Percentiles rank a stretch among this genome's conserved stretches.
Evolutionary conservation across 2,888 invertebrate species (phyloP).

Genomic region (Ecliptopera silaceata): DNA sequence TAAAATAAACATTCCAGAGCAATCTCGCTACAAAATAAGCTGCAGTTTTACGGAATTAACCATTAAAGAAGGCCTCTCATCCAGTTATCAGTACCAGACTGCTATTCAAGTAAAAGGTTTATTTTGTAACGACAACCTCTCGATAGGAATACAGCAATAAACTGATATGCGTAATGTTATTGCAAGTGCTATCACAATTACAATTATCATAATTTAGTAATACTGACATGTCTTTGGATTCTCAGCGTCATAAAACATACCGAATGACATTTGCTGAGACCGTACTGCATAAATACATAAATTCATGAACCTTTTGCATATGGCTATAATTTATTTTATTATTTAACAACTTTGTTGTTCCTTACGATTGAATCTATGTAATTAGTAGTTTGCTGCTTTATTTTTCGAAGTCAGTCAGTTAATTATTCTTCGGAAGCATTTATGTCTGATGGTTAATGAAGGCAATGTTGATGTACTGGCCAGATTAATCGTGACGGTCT

Average conservation of each 20-base stretch:
- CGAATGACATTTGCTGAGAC: constrained; percentile 18
- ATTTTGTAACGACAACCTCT: constrained; percentile 35
- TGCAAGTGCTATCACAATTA: constrained; percentile 26
- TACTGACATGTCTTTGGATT: constrained; percentile 19
- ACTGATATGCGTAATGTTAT: constrained; percentile 28
- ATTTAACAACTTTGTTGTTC: constrained; percentile 1
- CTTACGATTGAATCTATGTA: not conserved
- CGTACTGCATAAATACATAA: constrained; percentile 18
- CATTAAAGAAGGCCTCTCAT: constrained; percentile 42
- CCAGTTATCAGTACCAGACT: constrained; percentile 30
- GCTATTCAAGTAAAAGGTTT: constrained; percentile 30
- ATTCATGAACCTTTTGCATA: constrained; percentile 17
- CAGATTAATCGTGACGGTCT: constrained; percentile 72
- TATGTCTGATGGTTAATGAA: constrained; percentile 35
- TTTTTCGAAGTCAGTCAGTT: constrained; percentile 21
- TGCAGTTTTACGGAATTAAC: constrained; percentile 41
- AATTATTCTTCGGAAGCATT: constrained; percentile 32
- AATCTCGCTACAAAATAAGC: constrained; percentile 44
- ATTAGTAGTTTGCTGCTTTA: not conserved
- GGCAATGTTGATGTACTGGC: constrained; percentile 66
- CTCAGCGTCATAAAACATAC: constrained; percentile 20
- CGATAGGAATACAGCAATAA: constrained; percentile 26
- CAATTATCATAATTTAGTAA: constrained; percentile 27
- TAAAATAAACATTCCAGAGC: not conserved
- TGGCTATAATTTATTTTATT: constrained; percentile 1